These are phyloP conservation scores for Brachionus angularis DNA, from an alignment of 1,140 invertebrate genomes.

Conservation along the genomic window DNA sequence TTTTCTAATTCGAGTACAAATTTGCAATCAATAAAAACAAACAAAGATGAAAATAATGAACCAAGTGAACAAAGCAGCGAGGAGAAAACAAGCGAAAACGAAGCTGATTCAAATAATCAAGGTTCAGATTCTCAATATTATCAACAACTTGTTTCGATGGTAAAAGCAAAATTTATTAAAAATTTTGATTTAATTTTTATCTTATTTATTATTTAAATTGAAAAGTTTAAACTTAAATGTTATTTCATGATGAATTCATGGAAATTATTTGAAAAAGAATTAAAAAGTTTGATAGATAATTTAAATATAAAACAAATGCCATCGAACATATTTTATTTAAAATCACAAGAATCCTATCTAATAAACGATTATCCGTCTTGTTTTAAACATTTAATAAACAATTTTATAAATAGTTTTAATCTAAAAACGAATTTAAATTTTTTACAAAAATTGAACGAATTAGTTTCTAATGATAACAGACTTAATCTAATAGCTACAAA, in stretches of 20 bases:
- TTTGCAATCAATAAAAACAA: background rate
- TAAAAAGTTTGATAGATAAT: background rate
- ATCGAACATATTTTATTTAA: background rate
- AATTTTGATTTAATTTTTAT: too few relatives aligned
- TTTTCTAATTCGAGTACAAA: too few relatives aligned
- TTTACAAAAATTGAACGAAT: background rate
- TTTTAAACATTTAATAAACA: background rate
- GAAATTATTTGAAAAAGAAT: slow-evolving; percentile 15
- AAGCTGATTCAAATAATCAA: background rate
- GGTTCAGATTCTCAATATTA: too few relatives aligned
- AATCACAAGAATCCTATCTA: background rate
- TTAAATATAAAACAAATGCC: background rate
- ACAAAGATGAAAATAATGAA: slow-evolving; percentile 1
- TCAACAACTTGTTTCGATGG: slow-evolving; percentile 20
- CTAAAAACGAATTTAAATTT: background rate
- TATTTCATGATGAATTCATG: slow-evolving; percentile 17
- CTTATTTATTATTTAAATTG: too few relatives aligned
- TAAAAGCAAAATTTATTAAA: too few relatives aligned
- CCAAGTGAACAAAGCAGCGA: too few relatives aligned
- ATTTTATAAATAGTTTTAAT: background rate
- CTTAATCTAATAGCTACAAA: background rate
- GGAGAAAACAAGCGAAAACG: background rate
- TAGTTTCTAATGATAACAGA: background rate
- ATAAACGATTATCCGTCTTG: background rate
- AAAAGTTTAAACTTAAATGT: slow-evolving; percentile 25